Conservation (phyloP, 2,113 vertebrate species). For the Empidonax traillii region DNA sequence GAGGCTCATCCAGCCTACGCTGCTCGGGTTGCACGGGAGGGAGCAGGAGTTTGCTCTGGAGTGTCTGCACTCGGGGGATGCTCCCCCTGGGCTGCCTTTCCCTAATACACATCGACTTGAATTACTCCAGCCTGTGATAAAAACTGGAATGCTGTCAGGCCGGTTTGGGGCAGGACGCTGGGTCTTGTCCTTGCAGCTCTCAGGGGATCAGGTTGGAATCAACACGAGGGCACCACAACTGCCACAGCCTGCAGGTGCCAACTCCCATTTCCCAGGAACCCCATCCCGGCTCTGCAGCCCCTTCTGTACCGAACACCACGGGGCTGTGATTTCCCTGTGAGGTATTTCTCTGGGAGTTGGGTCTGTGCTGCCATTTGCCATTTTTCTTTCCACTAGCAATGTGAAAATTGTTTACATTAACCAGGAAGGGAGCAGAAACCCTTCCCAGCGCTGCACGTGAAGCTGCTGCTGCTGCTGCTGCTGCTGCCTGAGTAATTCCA, state of each 20-base stretch:
- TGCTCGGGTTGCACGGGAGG: background rate
- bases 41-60: background rate
- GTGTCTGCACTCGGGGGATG: background rate
- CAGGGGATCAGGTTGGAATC: rapidly evolving
- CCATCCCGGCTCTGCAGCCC: rapidly evolving
- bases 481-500: slow-evolving; percentile 14
- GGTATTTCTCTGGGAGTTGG: background rate
- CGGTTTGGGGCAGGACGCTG: background rate
- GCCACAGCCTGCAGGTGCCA: rapidly evolving
- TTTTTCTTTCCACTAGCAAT: background rate
- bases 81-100: background rate
- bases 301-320: rapidly evolving
- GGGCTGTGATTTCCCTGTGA: rapidly evolving
- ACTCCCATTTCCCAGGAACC: rapidly evolving
- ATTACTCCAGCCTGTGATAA: background rate
- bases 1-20: background rate
- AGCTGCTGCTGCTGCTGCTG: background rate
- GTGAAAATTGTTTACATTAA: background rate
- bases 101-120: rapidly evolving
- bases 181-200: background rate
- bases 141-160: background rate
- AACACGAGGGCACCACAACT: rapidly evolving
- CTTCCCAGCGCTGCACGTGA: background rate
- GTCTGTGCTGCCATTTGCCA: rapidly evolving
- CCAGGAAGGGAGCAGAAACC: background rate